Conservation (phyloP, 2,113 vertebrate genomes). For the Charadrius vociferus region DNA sequence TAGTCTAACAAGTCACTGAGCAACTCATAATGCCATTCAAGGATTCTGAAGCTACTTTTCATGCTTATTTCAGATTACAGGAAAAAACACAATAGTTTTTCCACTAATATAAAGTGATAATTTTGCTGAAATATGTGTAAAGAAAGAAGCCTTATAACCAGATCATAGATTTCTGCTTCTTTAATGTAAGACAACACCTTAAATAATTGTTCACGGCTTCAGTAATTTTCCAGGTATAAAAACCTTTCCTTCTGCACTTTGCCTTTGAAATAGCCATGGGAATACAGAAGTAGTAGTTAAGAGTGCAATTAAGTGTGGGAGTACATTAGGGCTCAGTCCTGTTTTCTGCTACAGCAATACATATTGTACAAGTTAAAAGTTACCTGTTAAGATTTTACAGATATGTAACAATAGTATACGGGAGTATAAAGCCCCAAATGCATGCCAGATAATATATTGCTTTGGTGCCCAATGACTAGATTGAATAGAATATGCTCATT, state of each 20-base stretch:
- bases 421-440: not conserved
- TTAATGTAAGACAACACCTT: not conserved
- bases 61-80: not conserved
- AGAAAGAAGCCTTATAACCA: not conserved
- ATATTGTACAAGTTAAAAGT: not conserved
- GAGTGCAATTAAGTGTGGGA: slow-evolving; percentile 27
- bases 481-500: not conserved
- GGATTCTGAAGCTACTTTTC: not conserved
- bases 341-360: not conserved
- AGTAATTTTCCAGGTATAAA: not conserved
- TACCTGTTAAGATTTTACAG: not conserved
- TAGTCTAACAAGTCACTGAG: not conserved
- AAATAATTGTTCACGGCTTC: not conserved
- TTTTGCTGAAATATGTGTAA: not conserved
- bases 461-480: slow-evolving; percentile 29
- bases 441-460: slow-evolving; percentile 19
- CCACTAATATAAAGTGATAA: not conserved
- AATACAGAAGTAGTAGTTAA: slow-evolving; percentile 22
- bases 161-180: not conserved
- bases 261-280: not conserved
- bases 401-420: not conserved
- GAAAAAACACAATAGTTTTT: not conserved
- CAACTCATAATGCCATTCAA: not conserved
- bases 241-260: not conserved
- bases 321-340: not conserved